These are phyloP conservation scores for Edolisoma coerulescens DNA, from an alignment of 2,113 vertebrate genomes.

Conservation along the genomic window DNA sequence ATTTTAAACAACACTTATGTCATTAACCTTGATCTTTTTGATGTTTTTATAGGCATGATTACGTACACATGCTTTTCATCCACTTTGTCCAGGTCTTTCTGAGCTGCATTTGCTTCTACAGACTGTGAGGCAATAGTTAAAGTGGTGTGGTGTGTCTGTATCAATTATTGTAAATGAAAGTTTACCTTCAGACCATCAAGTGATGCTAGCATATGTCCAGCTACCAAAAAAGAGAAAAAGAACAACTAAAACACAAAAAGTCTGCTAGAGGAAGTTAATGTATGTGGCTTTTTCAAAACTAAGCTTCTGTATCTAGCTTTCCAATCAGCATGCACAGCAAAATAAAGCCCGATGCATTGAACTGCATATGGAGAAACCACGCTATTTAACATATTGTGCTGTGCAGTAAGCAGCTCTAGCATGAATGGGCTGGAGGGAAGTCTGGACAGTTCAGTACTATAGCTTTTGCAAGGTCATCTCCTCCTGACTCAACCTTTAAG, in stretches of 20 bases:
- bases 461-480: constrained; percentile 28
- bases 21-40: neutral
- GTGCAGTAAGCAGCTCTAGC: neutral
- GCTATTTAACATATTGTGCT: neutral
- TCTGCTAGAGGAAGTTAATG: neutral
- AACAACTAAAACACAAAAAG: neutral
- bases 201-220: neutral
- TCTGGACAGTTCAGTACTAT: neutral
- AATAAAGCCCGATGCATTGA: neutral
- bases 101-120: neutral
- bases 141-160: neutral
- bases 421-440: neutral
- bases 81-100: neutral
- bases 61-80: neutral
- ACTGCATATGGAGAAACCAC: neutral
- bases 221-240: neutral
- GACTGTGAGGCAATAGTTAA: neutral
- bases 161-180: neutral
- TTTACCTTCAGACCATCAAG: neutral
- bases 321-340: neutral
- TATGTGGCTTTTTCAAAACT: neutral
- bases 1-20: neutral
- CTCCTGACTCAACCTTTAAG: constrained; percentile 19
- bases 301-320: neutral
- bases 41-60: neutral